Evolutionary conservation across 2,888 invertebrate genomes (phyloP).

Genomic region (Nephrotoma guestfalica): DNA sequence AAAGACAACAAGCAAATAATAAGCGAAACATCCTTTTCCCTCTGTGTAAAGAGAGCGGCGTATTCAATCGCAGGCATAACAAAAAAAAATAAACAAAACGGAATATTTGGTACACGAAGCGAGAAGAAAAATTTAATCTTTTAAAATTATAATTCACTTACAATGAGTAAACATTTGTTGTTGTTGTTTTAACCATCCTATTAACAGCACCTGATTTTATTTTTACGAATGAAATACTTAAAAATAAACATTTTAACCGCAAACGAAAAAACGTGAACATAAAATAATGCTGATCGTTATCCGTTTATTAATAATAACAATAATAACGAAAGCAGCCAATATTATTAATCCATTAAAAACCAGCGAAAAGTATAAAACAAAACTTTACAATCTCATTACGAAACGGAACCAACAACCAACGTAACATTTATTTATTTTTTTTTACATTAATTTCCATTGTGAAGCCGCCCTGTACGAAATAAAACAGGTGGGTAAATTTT

Average conservation of each 20-base stretch:
- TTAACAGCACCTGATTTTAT: neutral
- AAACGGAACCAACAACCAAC: neutral
- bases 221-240: neutral
- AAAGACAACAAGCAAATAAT: neutral
- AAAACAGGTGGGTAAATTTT: neutral
- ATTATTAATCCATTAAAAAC: neutral
- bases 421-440: neutral
- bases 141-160: neutral
- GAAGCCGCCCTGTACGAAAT: neutral
- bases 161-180: neutral
- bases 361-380: neutral
- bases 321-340: neutral
- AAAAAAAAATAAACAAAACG: neutral
- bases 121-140: neutral
- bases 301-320: neutral
- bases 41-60: neutral
- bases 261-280: neutral
- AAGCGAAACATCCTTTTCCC: neutral
- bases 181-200: neutral
- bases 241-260: neutral
- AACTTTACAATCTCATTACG: neutral
- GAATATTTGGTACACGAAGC: neutral
- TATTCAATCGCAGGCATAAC: neutral
- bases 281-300: neutral
- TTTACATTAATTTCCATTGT: neutral